A percentile compares a stretch with the other conserved stretches of the same genome.
Conservation (phyloP, 2,113 vertebrate species). For the Synodontis membranacea region DNA sequence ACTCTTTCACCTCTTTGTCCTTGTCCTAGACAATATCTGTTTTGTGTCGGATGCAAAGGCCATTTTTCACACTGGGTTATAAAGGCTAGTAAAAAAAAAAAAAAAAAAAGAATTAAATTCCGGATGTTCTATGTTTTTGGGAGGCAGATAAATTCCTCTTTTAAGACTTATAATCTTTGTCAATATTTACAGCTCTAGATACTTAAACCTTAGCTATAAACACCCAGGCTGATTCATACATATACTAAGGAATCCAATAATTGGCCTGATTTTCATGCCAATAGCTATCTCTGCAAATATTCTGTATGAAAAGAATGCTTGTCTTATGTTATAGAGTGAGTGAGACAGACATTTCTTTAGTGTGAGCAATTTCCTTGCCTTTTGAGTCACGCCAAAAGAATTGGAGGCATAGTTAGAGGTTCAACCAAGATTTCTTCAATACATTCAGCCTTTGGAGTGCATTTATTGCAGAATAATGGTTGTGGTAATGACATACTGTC, state of each 20-base stretch:
- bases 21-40: constrained; percentile 65
- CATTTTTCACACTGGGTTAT: constrained; percentile 62
- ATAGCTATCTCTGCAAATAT: constrained; percentile 22
- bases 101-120: constrained; percentile 62
- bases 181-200: constrained; percentile 24
- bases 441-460: constrained; percentile 35
- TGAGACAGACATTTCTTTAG: constrained; percentile 37
- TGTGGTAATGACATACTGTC: constrained; percentile 25
- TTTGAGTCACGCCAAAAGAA: constrained; percentile 33
- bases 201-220: not conserved
- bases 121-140: constrained; percentile 46
- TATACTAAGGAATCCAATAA: not conserved
- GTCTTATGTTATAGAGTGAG: constrained; percentile 21
- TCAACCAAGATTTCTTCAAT: constrained; percentile 36
- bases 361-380: constrained; percentile 21
- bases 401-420: constrained; percentile 37
- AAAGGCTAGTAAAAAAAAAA: constrained; percentile 38
- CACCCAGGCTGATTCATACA: not conserved
- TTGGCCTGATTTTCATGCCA: constrained; percentile 4
- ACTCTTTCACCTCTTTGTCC: constrained; percentile 63
- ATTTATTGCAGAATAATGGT: constrained; percentile 47
- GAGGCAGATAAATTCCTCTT: constrained; percentile 18
- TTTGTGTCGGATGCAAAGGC: constrained; percentile 66
- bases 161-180: constrained; percentile 18
- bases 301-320: constrained; percentile 29